Evolutionary conservation across 1,140 invertebrate species (phyloP).

Genomic region (Probaryconus sp.): DNA sequence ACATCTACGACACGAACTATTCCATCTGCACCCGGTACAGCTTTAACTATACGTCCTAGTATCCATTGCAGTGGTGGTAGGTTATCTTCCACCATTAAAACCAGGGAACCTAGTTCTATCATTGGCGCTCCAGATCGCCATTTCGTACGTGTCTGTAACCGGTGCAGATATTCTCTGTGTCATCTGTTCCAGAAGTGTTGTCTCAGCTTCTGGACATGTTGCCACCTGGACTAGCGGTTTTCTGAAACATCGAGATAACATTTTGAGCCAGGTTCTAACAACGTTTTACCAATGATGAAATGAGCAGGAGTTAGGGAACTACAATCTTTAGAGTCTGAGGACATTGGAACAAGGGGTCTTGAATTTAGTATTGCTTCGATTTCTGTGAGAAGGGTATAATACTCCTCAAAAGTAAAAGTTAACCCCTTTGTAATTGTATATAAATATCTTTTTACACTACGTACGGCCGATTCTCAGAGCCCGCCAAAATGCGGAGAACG

Average conservation of each 20-base stretch:
- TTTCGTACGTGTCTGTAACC: not conserved
- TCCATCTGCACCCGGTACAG: no score
- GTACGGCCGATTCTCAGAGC: conserved; percentile 1
- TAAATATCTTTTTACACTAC: not conserved
- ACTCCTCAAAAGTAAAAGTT: conserved; percentile 4
- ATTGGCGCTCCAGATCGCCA: no score
- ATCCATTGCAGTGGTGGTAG: no score
- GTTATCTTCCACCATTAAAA: no score
- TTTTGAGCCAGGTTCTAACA: no score
- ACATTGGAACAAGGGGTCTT: conserved; percentile 36
- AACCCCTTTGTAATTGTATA: not conserved
- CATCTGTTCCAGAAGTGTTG: conserved; percentile 2
- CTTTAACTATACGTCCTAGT: no score
- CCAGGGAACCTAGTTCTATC: no score
- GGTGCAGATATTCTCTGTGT: conserved; percentile 3
- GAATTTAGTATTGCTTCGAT: conserved; percentile 23
- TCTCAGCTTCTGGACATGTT: not conserved
- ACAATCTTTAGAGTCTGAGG: conserved; percentile 38
- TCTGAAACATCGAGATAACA: no score
- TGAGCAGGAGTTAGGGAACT: conserved; percentile 54
- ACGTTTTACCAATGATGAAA: no score
- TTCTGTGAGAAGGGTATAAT: not conserved
- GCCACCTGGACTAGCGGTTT: conserved; percentile 10
- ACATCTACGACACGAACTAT: no score
- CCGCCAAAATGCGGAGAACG: conserved; percentile 2